Conservation (phyloP, 1,140 invertebrate genomes). For the Ruditapes philippinarum region DNA sequence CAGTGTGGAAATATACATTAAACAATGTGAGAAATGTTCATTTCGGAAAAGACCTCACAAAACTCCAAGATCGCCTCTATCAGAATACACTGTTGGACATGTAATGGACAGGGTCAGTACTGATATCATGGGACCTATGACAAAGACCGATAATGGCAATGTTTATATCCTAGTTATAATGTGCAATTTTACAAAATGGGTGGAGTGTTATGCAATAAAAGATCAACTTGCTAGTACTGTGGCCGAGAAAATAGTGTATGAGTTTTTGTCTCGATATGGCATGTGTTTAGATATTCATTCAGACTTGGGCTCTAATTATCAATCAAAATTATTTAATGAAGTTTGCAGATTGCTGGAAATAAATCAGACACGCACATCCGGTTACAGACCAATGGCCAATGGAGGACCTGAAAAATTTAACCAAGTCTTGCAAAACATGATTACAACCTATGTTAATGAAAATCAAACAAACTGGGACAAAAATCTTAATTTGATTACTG, state of each 20-base stretch:
- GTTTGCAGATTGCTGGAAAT: slow-evolving; percentile 51
- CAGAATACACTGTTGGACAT: neutral
- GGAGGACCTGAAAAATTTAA: slow-evolving; percentile 78
- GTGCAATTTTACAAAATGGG: neutral
- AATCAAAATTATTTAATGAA: slow-evolving; percentile 40
- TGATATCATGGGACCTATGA: neutral
- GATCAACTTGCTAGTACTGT: neutral
- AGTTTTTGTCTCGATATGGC: slow-evolving; percentile 45
- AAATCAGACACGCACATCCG: slow-evolving; percentile 56
- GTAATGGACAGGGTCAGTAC: neutral
- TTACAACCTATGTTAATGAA: slow-evolving; percentile 70
- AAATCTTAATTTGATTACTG: slow-evolving; percentile 38
- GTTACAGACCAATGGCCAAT: slow-evolving; percentile 64
- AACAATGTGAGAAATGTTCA: neutral
- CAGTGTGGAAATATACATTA: neutral
- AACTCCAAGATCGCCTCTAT: neutral
- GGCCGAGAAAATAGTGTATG: slow-evolving; percentile 26
- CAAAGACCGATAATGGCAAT: neutral
- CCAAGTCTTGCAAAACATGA: slow-evolving; percentile 72
- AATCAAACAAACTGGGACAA: slow-evolving; percentile 66
- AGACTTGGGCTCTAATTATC: slow-evolving; percentile 56
- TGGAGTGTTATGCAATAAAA: neutral
- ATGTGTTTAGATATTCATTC: slow-evolving; percentile 56
- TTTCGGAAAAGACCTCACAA: neutral
- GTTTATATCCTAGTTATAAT: neutral